These are phyloP conservation scores for Sebastiscus tertius DNA, from an alignment of 2,797 vertebrate genomes.

Conservation along the genomic window DNA sequence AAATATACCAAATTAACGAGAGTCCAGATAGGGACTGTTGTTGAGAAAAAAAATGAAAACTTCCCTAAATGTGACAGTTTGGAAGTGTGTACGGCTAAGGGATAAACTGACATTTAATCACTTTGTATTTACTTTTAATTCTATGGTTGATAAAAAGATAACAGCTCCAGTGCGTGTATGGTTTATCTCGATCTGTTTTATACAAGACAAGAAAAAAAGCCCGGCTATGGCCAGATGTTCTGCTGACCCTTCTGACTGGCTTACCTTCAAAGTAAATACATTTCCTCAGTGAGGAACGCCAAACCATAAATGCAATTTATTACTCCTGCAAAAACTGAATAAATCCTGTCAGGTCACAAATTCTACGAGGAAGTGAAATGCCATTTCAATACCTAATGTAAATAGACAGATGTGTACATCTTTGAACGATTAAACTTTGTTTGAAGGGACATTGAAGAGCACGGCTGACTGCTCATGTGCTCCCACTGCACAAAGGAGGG, in stretches of 20 bases:
- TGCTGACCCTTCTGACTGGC: background rate
- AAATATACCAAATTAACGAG: background rate
- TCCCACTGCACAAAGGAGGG: background rate
- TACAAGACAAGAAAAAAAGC: background rate
- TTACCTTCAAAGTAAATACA: slow-evolving; percentile 12
- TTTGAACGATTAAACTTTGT: background rate
- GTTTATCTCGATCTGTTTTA: background rate
- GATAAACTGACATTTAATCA: background rate
- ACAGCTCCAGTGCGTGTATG: background rate
- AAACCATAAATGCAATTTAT: background rate
- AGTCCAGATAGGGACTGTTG: background rate
- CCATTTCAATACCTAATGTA: background rate
- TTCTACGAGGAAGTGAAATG: background rate
- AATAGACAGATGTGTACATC: background rate
- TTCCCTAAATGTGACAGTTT: background rate
- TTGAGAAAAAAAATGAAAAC: background rate
- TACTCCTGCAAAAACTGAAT: background rate
- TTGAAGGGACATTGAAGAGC: background rate
- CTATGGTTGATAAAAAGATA: background rate
- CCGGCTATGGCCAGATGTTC: background rate
- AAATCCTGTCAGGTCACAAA: background rate
- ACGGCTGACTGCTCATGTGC: background rate
- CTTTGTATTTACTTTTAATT: background rate
- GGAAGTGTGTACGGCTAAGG: background rate
- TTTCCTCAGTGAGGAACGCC: background rate